Conservation (phyloP, 2,797 vertebrate genomes). For the Pipistrellus pygmaeus region DNA sequence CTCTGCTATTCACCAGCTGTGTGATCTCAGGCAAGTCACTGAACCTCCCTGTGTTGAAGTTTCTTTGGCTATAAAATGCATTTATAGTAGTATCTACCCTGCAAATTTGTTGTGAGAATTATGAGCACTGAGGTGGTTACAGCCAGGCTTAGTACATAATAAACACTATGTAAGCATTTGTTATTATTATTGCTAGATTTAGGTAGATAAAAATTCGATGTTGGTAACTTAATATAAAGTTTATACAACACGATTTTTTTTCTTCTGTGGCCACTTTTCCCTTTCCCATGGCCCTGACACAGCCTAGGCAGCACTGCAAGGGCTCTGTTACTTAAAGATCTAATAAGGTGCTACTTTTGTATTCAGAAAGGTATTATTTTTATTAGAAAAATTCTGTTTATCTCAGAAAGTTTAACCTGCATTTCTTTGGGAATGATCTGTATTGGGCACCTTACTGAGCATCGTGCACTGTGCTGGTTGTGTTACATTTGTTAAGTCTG, state of each 20-base stretch:
- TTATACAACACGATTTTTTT: constrained; percentile 1
- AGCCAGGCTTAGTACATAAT: background rate
- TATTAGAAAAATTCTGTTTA: constrained; percentile 42
- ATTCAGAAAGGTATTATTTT: background rate
- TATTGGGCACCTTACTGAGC: background rate
- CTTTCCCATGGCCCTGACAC: background rate
- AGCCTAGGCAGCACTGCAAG: background rate
- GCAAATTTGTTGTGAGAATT: constrained; percentile 9
- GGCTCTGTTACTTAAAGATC: background rate
- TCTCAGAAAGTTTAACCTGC: background rate
- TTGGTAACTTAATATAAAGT: background rate
- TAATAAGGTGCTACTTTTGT: background rate
- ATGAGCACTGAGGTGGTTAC: background rate
- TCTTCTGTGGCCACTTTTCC: background rate
- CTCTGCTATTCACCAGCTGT: background rate
- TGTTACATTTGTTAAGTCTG: background rate
- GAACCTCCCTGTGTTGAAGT: constrained; percentile 45
- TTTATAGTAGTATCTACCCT: background rate
- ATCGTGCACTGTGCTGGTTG: too few relatives aligned
- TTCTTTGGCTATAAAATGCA: constrained; percentile 13
- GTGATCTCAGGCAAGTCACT: constrained; percentile 8
- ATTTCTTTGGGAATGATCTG: constrained; percentile 2
- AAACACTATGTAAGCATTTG: background rate
- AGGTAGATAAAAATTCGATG: background rate
- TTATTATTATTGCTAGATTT: constrained; percentile 37